A percentile compares a stretch with the other conserved stretches of the same genome.
Evolutionary conservation across 2,888 invertebrate genomes (phyloP).

Genomic region (Pammene aurita): DNA sequence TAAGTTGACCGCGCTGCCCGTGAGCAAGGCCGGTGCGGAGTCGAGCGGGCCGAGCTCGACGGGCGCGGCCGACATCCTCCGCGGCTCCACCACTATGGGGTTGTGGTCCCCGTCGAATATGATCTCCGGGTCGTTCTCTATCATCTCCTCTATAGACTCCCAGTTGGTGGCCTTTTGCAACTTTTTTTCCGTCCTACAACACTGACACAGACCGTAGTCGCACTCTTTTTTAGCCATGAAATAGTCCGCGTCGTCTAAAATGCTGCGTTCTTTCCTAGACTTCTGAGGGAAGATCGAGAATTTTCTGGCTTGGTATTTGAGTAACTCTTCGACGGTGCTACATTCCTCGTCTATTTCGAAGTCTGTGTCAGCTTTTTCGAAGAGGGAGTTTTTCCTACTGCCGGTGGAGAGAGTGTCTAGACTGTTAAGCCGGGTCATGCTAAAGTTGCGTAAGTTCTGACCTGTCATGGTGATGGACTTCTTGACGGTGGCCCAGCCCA

Average conservation of each 20-base stretch:
- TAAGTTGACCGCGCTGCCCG: slow-evolving; percentile 50
- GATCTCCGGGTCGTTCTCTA: slow-evolving; percentile 79
- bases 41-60: slow-evolving; percentile 44
- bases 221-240: slow-evolving; percentile 74
- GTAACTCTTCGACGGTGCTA: slow-evolving; percentile 65
- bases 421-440: slow-evolving; percentile 57
- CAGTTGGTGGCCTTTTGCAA: slow-evolving; percentile 66
- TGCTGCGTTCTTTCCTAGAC: slow-evolving; percentile 62
- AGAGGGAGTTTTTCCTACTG: slow-evolving; percentile 44
- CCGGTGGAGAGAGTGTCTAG: slow-evolving; percentile 50
- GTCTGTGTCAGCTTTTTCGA: slow-evolving; percentile 51
- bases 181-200: slow-evolving; percentile 62
- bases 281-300: slow-evolving; percentile 66
- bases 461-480: slow-evolving; percentile 91
- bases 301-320: slow-evolving; percentile 69
- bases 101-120: slow-evolving; percentile 76
- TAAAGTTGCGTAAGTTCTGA: slow-evolving; percentile 77
- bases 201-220: slow-evolving; percentile 73
- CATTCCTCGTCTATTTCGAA: slow-evolving; percentile 59
- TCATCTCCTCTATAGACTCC: slow-evolving; percentile 74
- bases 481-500: slow-evolving; percentile 93
- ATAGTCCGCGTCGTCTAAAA: slow-evolving; percentile 71
- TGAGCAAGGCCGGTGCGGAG: slow-evolving; percentile 42
- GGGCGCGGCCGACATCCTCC: slow-evolving; percentile 47
- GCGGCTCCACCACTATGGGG: slow-evolving; percentile 67